Percentiles rank a stretch among this genome's conserved stretches.
phyloP scores from a whole-genome alignment of 2,797 vertebrate genomes.

The Mionectes olivaceus region DNA sequence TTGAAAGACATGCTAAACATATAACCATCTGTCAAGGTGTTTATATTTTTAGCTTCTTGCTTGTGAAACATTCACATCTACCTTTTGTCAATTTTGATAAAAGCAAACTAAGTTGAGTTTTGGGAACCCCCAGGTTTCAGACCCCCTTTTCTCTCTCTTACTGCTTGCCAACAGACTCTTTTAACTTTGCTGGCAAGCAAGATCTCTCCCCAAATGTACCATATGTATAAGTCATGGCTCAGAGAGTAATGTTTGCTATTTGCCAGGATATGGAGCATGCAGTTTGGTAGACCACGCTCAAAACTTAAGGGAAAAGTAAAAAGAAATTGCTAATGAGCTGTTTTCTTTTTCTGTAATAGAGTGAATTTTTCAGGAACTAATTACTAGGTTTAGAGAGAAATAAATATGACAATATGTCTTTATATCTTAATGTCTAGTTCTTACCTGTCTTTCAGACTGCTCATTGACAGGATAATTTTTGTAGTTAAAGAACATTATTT shows the following conservation, averaged over 20 bases:
- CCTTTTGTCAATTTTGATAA: conserved; percentile 13
- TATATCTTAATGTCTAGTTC: neutral
- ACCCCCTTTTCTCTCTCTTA: neutral
- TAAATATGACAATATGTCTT: neutral
- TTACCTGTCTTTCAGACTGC: neutral
- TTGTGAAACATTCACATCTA: neutral
- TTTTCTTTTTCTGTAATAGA: neutral
- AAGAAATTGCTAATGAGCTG: neutral
- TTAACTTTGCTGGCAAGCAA: neutral
- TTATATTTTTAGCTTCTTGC: neutral
- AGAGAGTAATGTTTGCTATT: neutral
- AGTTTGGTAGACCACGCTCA: neutral
- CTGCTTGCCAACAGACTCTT: neutral
- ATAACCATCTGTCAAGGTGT: conserved; percentile 6
- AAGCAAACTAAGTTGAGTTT: neutral
- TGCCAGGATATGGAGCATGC: neutral
- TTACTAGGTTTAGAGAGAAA: neutral
- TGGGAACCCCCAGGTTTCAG: neutral
- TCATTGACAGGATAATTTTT: neutral
- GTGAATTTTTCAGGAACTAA: conserved; percentile 10
- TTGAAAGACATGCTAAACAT: conserved; percentile 26
- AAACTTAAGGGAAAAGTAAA: neutral
- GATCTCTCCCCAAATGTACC: neutral
- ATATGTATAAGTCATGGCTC: neutral
- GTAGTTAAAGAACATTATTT: neutral